Conservation (phyloP, 2,797 vertebrate species). For the Sebastes melanostomus region DNA sequence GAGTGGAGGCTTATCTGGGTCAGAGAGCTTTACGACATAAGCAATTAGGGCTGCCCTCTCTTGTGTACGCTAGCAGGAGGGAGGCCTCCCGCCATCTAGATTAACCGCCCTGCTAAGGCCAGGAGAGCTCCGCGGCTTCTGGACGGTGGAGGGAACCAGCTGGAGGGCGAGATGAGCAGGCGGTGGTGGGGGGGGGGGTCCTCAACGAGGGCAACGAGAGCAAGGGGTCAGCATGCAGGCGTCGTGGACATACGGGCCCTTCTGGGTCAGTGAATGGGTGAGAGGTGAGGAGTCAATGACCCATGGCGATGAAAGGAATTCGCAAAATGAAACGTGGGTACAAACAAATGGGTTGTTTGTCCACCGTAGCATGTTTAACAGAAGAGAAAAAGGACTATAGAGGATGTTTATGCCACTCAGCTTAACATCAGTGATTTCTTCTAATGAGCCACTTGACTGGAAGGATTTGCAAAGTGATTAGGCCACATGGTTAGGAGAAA, state of each 20-base stretch:
- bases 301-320: conserved; percentile 49
- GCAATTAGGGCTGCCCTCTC: conserved; percentile 83
- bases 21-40: conserved; percentile 86
- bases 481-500: conserved; percentile 37
- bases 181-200: neutral
- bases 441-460: conserved; percentile 68
- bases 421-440: conserved; percentile 54
- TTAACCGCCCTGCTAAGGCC: conserved; percentile 69
- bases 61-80: conserved; percentile 76
- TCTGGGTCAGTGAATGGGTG: conserved; percentile 51
- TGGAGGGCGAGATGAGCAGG: conserved; percentile 65
- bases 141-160: conserved; percentile 63
- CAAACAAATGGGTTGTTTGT: conserved; percentile 33
- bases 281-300: conserved; percentile 47
- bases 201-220: neutral
- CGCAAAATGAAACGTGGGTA: conserved; percentile 5
- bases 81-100: conserved; percentile 80
- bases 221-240: conserved; percentile 39
- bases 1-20: conserved; percentile 83
- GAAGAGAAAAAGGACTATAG: conserved; percentile 24
- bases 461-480: conserved; percentile 61
- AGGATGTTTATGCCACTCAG: conserved; percentile 38
- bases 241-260: conserved; percentile 4
- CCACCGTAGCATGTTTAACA: conserved; percentile 30
- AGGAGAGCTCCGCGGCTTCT: conserved; percentile 60